Base-by-base conservation (phyloP, 2,888 invertebrate species). In the Dynastes grantii region DNA sequence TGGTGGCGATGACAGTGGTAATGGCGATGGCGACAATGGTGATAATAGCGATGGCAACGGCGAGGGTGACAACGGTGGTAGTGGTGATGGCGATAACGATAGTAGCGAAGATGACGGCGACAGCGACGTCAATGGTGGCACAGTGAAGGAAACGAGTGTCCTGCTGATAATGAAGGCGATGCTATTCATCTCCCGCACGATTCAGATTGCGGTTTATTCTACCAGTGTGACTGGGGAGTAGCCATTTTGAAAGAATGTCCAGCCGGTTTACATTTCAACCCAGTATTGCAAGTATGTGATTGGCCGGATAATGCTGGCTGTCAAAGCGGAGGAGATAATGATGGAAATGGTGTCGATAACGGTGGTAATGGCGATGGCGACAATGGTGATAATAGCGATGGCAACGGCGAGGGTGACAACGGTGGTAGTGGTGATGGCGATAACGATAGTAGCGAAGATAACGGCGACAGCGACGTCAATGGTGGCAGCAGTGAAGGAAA, bases 211-310 rank as follows among this genome's bases (percentile, higher is more conserved):
- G 32, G 61, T 4, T 16, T 61, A 29, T 75, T 75, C 61, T 61
- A 75, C 75, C 32, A 55, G 6, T 75, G 75, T 11, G 58, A 75
- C 6, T 49, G 76, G 49, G 70, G 77, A 13, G 45, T 37, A 22
- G 65, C 65, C 6, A 22, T 76, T 53, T 51, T 76, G 4, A 45
- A 64, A 51, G 71, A 70, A 13, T 78, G 78, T 78, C 61, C 40
- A 37, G 76, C 11, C 58, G 78, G 76, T 67, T 45, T 76, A 6
- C 67, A 78, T 49, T 81, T 80, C 75, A 81, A 80, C 68, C 58
- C 77, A 27, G 5, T 27, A 1, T 22, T 58, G 6, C 55, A 70
- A 70, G 68, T 70, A 22, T 77, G 77, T 45, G 77, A 77, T 29
- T 55, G 45, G 40, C 77, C 77, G 13, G 45, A 5, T 8, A 29